Base-by-base conservation (phyloP, 2,797 vertebrate species). In the Falco novaeseelandiae region DNA sequence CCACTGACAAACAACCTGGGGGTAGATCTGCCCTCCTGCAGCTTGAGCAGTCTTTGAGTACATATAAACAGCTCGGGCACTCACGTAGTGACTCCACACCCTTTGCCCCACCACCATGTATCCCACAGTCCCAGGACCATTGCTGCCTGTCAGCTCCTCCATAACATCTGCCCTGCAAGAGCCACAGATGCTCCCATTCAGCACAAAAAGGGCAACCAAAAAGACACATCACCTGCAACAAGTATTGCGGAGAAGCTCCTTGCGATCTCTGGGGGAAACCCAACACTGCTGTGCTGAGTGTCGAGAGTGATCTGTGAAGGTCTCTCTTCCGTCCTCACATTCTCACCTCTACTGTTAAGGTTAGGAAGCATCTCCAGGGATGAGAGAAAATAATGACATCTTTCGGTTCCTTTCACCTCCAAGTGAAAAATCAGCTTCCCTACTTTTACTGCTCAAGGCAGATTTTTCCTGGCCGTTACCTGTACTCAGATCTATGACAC, bases 381-480 rank as follows among this genome's bases (percentile, higher is more conserved):
- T 21, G 32, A 80, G 16, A 38, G 11, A 19, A 29, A 57, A 62
- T 36, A 52, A 0, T 2, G 2, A 66, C 2, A 49, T 83, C 10
- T 89, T 89, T 62, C 70, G 4, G 6, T 76, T 89, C 65, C 51
- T 93, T 88, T 88, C 62, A 61, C 21, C 36, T 90, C 52, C 15
- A 91, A 72, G 26, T 72, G 21, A 86, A 93, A 94, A 82, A 48
- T 51, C 84, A 81, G 22, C 29, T 90, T 83, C 20, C 22, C n/a
- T 65, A 42, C 16, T 83, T 84, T 62, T 69, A 57, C 72, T 76
- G 29, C 79, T 86, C 66, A 40, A 79, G 80, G 48, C 42, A 77
- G 54, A 77, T 51, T 89, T 95, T 93, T 83, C 29, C 73, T 94
- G 88, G 70, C 62, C 58, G 76, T 69, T 82, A 72, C 84, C 51